phyloP scores from a whole-genome alignment of 2,888 invertebrate genomes.

The Gisinianus flammeolus region DNA sequence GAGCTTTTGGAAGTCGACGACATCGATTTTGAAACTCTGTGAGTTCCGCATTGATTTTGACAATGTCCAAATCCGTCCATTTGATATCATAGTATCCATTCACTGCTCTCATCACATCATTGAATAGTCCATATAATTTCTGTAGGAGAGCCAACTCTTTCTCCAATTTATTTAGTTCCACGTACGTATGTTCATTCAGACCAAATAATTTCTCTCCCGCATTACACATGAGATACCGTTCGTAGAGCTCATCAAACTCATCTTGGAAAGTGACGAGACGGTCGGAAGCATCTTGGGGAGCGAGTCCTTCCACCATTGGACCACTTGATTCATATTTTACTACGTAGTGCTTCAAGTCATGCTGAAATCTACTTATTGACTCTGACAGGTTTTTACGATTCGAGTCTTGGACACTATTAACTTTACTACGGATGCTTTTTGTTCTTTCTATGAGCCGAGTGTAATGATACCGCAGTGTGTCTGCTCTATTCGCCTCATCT shows the following conservation, averaged over 20 bases:
- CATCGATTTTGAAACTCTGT: slow-evolving; percentile 85
- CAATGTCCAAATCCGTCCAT: slow-evolving; percentile 84
- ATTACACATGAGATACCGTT: slow-evolving; percentile 79
- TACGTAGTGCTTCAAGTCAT: slow-evolving; percentile 74
- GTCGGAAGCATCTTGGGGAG: slow-evolving; percentile 70
- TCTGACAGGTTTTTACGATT: slow-evolving; percentile 74
- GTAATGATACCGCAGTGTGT: slow-evolving; percentile 78
- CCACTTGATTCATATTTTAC: slow-evolving; percentile 76
- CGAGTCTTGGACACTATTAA: slow-evolving; percentile 77
- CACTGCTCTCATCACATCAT: slow-evolving; percentile 82
- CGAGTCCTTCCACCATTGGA: slow-evolving; percentile 81
- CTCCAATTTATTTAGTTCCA: slow-evolving; percentile 76
- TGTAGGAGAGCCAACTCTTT: slow-evolving; percentile 83
- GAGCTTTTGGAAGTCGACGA: slow-evolving; percentile 79
- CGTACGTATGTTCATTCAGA: slow-evolving; percentile 81
- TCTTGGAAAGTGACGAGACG: slow-evolving; percentile 68
- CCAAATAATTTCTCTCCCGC: slow-evolving; percentile 86
- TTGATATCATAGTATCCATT: slow-evolving; percentile 84
- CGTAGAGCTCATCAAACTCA: slow-evolving; percentile 82
- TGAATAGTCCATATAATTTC: slow-evolving; percentile 79
- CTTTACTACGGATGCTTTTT: slow-evolving; percentile 72
- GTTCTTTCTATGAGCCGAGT: slow-evolving; percentile 75
- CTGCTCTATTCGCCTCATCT: slow-evolving; percentile 80
- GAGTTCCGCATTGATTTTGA: slow-evolving; percentile 78
- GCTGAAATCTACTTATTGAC: slow-evolving; percentile 72